These are phyloP conservation scores for Urocolius indicus DNA, from an alignment of 2,113 vertebrate species.

Conservation along the genomic window DNA sequence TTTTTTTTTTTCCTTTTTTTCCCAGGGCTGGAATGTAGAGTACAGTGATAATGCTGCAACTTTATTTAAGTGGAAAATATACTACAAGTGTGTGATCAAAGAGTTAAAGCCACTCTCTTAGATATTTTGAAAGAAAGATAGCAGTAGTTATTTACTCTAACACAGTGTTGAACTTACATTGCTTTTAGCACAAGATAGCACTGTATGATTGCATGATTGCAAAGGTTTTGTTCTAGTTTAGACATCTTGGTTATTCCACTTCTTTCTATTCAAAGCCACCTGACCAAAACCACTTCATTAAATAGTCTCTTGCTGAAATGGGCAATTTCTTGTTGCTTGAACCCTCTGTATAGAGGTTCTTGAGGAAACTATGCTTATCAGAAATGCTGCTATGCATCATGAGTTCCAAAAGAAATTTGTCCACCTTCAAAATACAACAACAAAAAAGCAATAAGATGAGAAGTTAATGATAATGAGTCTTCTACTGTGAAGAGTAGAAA, in stretches of 20 bases:
- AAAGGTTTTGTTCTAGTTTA: not conserved
- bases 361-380: not conserved
- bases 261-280: not conserved
- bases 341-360: not conserved
- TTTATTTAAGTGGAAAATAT: not conserved
- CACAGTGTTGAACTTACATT: not conserved
- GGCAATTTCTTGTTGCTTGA: not conserved
- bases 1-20: not conserved
- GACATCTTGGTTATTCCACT: not conserved
- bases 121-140: not conserved
- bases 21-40: not conserved
- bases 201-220: accelerated
- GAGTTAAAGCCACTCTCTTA: not conserved
- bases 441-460: not conserved
- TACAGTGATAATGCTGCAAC: not conserved
- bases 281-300: not conserved
- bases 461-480: not conserved
- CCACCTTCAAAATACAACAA: not conserved
- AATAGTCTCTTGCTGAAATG: not conserved
- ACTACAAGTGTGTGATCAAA: not conserved
- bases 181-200: not conserved
- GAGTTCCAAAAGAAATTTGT: not conserved
- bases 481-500: not conserved
- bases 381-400: not conserved
- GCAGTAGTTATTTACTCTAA: not conserved